phyloP scores from a whole-genome alignment of 2,888 invertebrate genomes.

The Unio pictorum region DNA sequence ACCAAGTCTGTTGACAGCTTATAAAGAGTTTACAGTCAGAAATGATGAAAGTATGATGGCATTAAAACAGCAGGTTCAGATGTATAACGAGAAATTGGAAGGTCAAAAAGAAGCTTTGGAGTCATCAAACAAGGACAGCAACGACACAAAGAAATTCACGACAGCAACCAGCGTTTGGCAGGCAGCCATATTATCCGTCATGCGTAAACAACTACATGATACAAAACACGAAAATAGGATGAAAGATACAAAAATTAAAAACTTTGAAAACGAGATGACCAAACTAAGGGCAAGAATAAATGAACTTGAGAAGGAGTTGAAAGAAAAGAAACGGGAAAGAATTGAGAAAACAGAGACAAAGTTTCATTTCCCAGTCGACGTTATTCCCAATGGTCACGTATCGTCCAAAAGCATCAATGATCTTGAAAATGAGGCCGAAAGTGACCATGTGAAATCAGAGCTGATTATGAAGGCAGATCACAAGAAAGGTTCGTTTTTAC shows the following conservation, averaged over 20 bases:
- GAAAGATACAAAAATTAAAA: conserved; percentile 45
- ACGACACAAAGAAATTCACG: conserved; percentile 28
- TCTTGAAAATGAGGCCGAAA: neutral
- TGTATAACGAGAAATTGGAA: conserved; percentile 30
- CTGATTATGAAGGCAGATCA: conserved; percentile 1
- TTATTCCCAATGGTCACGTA: conserved; percentile 6
- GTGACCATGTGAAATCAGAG: conserved; percentile 7
- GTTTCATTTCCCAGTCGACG: conserved; percentile 8
- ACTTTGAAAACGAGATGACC: conserved; percentile 40
- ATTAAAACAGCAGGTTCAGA: conserved; percentile 39
- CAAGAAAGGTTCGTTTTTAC: neutral
- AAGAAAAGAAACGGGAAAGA: neutral
- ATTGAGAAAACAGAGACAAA: neutral
- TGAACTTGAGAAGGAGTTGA: conserved; percentile 32
- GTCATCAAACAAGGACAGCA: conserved; percentile 21
- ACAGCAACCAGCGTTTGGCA: conserved; percentile 50
- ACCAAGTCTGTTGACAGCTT: conserved; percentile 45
- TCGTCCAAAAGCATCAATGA: conserved; percentile 11
- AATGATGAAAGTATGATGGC: conserved; percentile 47
- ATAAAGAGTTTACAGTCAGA: conserved; percentile 44
- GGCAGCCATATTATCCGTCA: conserved; percentile 52
- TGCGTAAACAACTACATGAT: conserved; percentile 55
- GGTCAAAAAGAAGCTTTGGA: conserved; percentile 33
- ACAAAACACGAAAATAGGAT: conserved; percentile 43
- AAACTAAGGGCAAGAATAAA: conserved; percentile 37